Conservation (phyloP, 37 sponge, comb jelly and placozoan species). For the Aphrocallistes beatrix region DNA sequence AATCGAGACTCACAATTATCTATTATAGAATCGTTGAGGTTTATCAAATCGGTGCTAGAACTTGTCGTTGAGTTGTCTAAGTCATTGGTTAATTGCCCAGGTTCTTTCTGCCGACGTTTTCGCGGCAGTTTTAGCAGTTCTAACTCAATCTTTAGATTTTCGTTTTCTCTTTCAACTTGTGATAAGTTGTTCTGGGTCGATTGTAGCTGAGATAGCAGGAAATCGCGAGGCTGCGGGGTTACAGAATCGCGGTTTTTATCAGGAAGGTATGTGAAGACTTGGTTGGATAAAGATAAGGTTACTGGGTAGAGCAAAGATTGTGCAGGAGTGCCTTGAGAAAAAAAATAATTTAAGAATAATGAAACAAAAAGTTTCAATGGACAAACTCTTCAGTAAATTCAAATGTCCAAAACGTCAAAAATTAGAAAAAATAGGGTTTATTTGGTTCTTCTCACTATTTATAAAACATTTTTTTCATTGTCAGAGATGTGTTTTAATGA, state of each 20-base stretch:
- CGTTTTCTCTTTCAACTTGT: neutral
- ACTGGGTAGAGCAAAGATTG: neutral
- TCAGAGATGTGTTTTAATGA: too few species aligned
- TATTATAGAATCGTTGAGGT: neutral
- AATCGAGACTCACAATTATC: too few species aligned
- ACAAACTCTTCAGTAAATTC: too few species aligned
- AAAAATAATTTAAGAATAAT: too few species aligned
- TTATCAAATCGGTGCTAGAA: neutral
- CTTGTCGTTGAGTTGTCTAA: neutral
- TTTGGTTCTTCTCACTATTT: too few species aligned
- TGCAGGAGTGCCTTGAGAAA: too few species aligned
- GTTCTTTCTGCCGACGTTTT: neutral
- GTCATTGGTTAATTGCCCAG: neutral
- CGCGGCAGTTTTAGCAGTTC: neutral
- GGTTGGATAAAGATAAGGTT: neutral
- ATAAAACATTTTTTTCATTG: too few species aligned
- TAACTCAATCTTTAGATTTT: neutral
- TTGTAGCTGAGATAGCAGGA: neutral
- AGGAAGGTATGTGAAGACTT: neutral
- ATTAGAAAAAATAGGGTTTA: too few species aligned
- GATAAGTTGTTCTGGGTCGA: neutral
- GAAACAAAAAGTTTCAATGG: too few species aligned
- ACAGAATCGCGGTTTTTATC: neutral
- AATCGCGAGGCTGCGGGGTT: neutral
- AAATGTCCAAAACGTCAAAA: too few species aligned